These are phyloP conservation scores for Hippocampus zosterae DNA, from an alignment of 2,113 vertebrate genomes.

Conservation along the genomic window DNA sequence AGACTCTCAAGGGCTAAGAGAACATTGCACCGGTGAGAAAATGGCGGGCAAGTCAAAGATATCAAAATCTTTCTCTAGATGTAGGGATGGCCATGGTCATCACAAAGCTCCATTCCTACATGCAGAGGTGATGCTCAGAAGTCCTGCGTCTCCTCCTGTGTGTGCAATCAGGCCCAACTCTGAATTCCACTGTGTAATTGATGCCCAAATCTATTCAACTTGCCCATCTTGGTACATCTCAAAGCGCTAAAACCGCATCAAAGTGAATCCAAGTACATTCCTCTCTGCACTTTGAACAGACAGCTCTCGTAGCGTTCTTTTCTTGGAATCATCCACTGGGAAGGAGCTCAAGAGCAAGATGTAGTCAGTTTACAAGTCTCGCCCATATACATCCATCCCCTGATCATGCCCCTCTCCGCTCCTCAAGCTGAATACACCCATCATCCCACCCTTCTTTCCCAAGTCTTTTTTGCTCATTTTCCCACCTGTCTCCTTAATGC, in stretches of 20 bases:
- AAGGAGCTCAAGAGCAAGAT: conserved; percentile 32
- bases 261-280: conserved; percentile 32
- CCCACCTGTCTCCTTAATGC: conserved; percentile 38
- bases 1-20: too few species aligned
- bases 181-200: conserved; percentile 9
- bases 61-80: too few species aligned
- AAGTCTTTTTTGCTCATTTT: conserved; percentile 29
- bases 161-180: conserved; percentile 19
- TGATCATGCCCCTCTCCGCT: conserved; percentile 25
- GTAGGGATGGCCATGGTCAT: not conserved
- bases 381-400: conserved; percentile 20
- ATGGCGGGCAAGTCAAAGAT: too few species aligned
- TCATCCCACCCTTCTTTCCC: conserved; percentile 33
- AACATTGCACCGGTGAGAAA: too few species aligned
- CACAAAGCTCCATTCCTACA: conserved; percentile 6
- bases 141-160: conserved; percentile 17
- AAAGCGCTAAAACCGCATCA: conserved; percentile 40
- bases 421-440: conserved; percentile 21
- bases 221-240: conserved; percentile 19
- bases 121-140: conserved; percentile 11
- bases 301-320: conserved; percentile 22
- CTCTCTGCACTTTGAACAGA: conserved; percentile 35
- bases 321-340: conserved; percentile 22
- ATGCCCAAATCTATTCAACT: conserved; percentile 28
- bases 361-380: conserved; percentile 18